Base-by-base conservation (phyloP, 1,140 invertebrate genomes). In the Hypsibius dujardini region DNA sequence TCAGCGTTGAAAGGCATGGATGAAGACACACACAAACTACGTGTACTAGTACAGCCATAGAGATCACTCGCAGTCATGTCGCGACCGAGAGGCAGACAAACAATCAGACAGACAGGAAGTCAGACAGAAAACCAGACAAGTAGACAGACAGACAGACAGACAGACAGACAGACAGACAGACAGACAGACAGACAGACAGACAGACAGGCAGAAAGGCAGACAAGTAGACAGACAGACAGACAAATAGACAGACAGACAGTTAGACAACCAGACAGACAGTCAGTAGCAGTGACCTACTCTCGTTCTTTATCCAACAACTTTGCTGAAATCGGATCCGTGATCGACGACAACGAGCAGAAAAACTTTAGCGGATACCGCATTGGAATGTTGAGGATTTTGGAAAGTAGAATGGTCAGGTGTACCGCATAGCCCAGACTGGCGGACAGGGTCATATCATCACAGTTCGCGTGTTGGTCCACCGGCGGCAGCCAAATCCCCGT, bases 301-400 rank as follows among this genome's bases (percentile, higher is more conserved):
- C 62, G 62, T 15, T 67, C 62, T 67, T 42, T 12, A 42, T 67
- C 62, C 12, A 15, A 67, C 3, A 67, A 7, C 42, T 45, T 67
- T 12, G 62, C 12, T 15, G 12, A 15, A 15, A 42, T 45, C 42
- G 42, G 42, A 42, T 67, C 42, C 42, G 12, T 12, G 12, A 67
- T 45, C 3, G 62, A 67, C 7, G 62, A 67, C 12, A 45, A 15
- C 12, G 62, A 67, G 42, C 62, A 67, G 7, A 15, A 42, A 42
- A 67, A 67, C 42, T 67, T 67, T 42, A 67, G 3, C 12, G 62
- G 62, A 42, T 67, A 67, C 42, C 62, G 12, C 62, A 67, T 7
- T 7, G 62, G 62, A 67, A 67, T 45, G 62, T 67, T 67, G 12
- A 67, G 62, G 12, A 67, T 67, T 42, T 45, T 67, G 62, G 62